phyloP scores from a whole-genome alignment of 1,140 invertebrate species.

The Camponotus vicinus region DNA sequence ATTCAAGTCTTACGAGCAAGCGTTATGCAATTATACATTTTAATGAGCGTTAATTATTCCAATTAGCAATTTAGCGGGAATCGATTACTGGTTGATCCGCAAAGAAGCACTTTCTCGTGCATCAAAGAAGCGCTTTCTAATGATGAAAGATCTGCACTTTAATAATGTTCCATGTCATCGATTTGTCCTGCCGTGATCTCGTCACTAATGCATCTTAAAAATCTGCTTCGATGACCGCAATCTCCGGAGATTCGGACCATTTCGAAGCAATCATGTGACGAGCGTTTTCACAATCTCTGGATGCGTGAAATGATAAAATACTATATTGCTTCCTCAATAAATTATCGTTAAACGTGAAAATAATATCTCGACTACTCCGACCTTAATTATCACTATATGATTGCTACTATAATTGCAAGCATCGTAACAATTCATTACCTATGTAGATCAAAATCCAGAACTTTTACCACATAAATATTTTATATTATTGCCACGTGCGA shows the following conservation, averaged over 20 bases:
- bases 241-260: constrained; percentile 44
- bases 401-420: constrained; percentile 15
- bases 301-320: constrained; percentile 14
- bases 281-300: constrained; percentile 51
- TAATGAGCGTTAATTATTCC: not conserved
- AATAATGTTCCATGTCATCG: constrained; percentile 9
- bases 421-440: constrained; percentile 28
- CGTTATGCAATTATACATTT: not conserved
- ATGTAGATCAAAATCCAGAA: not conserved
- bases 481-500: not conserved
- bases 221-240: constrained; percentile 42
- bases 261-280: constrained; percentile 8
- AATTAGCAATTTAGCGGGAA: constrained; percentile 5
- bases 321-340: constrained; percentile 36
- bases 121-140: constrained; percentile 69
- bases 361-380: constrained; percentile 19
- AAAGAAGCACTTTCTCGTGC: constrained; percentile 48
- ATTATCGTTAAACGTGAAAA: constrained; percentile 56
- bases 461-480: constrained; percentile 23
- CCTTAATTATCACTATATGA: constrained; percentile 52
- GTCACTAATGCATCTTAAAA: constrained; percentile 46
- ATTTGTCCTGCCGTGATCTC: constrained; percentile 44
- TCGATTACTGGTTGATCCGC: constrained; percentile 39
- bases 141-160: constrained; percentile 60
- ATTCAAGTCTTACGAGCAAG: not conserved